Conservation (phyloP, 1,140 invertebrate genomes). For the Zaprionus lachaisei region DNA sequence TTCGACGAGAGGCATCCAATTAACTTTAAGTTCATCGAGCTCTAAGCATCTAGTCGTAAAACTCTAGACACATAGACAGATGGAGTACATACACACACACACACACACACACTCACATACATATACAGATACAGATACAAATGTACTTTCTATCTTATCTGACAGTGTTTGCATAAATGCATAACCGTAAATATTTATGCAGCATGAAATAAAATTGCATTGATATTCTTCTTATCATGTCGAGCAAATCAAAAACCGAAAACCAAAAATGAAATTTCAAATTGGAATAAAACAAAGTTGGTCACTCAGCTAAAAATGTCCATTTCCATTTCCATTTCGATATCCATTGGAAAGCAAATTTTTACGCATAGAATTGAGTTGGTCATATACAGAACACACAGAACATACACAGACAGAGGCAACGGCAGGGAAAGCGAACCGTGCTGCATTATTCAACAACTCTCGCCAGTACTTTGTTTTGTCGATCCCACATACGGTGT, state of each 20-base stretch:
- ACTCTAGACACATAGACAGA: conserved; percentile 35
- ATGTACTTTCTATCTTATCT: conserved; percentile 26
- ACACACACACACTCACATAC: conserved; percentile 11
- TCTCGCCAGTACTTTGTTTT: conserved; percentile 4
- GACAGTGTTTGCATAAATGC: conserved; percentile 61
- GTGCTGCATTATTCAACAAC: conserved; percentile 26
- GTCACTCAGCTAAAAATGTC: conserved; percentile 14
- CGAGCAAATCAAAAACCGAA: conserved; percentile 4
- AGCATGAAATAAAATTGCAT: conserved; percentile 63
- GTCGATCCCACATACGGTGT: background rate
- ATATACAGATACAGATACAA: conserved; percentile 3
- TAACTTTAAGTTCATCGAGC: conserved; percentile 68
- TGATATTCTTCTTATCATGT: conserved; percentile 48
- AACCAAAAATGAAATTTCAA: conserved; percentile 30
- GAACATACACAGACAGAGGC: background rate
- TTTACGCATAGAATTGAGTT: background rate
- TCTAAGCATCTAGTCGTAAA: conserved; percentile 71
- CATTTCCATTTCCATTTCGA: conserved; percentile 14
- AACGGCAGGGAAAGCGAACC: background rate
- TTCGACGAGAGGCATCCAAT: conserved; percentile 12
- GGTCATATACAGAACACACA: background rate
- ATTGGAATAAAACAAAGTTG: conserved; percentile 22
- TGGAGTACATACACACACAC: background rate
- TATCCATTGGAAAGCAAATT: background rate
- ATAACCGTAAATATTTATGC: conserved; percentile 74